Percentiles rank a stretch among this genome's conserved stretches.
Conservation (phyloP, 2,113 vertebrate genomes). For the Mustela nigripes region DNA sequence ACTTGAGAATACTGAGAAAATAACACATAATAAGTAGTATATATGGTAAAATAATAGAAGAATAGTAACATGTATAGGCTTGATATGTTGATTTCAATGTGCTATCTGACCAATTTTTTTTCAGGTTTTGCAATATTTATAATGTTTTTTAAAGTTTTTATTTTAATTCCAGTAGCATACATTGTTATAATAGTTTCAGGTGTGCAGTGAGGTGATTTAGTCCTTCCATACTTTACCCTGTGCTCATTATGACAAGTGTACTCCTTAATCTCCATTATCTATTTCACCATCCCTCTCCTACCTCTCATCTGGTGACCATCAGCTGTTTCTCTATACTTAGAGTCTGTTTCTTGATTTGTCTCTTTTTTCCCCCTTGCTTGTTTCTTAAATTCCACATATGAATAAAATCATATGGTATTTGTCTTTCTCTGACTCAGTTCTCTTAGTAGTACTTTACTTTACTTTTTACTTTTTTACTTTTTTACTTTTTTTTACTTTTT, state of each 20-base stretch:
- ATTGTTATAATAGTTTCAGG: neutral
- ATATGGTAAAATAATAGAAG: neutral
- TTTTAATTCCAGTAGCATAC: neutral
- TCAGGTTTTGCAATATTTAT: neutral
- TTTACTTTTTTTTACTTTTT: too few relatives aligned
- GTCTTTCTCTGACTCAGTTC: neutral
- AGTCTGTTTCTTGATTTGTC: neutral
- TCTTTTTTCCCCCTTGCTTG: neutral
- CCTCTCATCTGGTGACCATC: neutral
- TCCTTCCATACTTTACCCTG: neutral
- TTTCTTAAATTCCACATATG: neutral
- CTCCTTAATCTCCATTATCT: neutral
- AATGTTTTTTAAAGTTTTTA: neutral
- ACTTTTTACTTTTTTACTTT: too few relatives aligned
- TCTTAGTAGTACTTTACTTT: neutral
- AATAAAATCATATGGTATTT: neutral
- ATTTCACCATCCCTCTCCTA: neutral
- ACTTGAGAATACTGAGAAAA: neutral
- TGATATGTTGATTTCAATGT: neutral
- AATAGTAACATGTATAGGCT: neutral
- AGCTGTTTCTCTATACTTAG: neutral
- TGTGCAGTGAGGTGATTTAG: neutral
- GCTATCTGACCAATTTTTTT: neutral
- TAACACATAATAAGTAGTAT: neutral
- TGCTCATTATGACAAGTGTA: neutral